Conservation (phyloP, 64 coral and sea anemone species). For the Actinia equina region DNA sequence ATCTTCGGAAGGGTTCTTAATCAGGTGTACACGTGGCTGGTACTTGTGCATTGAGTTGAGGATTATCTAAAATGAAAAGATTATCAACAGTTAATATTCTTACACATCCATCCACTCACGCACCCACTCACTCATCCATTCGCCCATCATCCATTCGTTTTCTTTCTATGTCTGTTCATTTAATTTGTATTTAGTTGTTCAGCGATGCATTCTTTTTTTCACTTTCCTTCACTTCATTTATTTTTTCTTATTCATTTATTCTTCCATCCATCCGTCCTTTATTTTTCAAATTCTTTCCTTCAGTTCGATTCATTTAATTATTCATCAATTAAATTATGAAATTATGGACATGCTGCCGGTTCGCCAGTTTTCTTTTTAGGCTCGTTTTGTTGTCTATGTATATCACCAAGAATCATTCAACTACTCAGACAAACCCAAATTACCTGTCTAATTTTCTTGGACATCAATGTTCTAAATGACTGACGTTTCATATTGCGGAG, state of each 20-base stretch:
- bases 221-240: no score
- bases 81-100: background rate
- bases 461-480: background rate
- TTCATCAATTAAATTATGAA: background rate
- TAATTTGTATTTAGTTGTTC: no score
- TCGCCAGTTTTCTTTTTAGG: background rate
- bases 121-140: background rate
- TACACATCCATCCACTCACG: background rate
- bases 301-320: background rate
- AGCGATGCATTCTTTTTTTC: no score
- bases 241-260: no score
- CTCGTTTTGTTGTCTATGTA: background rate
- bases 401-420: background rate
- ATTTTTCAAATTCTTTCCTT: no score
- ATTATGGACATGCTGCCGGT: background rate
- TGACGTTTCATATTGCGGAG: background rate
- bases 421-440: background rate
- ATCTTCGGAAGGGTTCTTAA: constrained; percentile 39
- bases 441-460: background rate
- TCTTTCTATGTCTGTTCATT: no score
- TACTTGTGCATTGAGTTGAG: constrained; percentile 97
- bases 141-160: background rate
- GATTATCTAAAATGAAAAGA: constrained; percentile 54
- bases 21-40: constrained; percentile 79
- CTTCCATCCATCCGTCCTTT: background rate